Evolutionary conservation across 2,797 vertebrate genomes (phyloP), one percentile per base, ranked within the genome.

Genomic region (Meriones psammophilus): DNA sequence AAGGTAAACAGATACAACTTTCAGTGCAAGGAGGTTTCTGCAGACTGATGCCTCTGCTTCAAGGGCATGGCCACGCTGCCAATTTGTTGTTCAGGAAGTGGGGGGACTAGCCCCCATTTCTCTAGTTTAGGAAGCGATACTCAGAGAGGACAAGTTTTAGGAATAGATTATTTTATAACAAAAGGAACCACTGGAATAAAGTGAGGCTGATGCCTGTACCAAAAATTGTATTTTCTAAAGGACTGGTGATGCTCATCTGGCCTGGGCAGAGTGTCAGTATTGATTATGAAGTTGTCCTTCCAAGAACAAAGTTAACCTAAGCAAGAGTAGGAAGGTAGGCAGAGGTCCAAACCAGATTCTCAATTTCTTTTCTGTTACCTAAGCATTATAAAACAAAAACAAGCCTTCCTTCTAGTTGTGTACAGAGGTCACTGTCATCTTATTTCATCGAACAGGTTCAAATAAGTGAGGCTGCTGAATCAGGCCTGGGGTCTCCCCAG

Each of bases 11-110:
- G 56, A 69, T 10, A 56, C 3, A 66, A 84, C 50, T 81, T 91
- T 92, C 94, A 91, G 18, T 15, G 28, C 58, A 92, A 42, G 89
- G 96, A 94, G 78, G 88, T 50, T 89, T 87, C 93, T 97, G 88
- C 94, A 88, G 92, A 88, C 92, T 95, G 89, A 87, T 42, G 46
- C 24, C 62, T 68, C 17, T n/a, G 28, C 24, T 54, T 42, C 73
- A 50, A 0, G 4, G 77, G 76, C 69, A 22, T 36, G 58, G 92
- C 28, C 22, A 50, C 33, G 79, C 26, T 68, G 73, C 50, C 71
- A 74, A 20, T 77, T 79, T 73, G 83, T 89, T 7, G 50, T 6
- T 46, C 26, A 85, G 69, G 30, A 86, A 87, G 56, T 54, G 69
- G 56, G 14, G 15, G 14, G 17, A 58, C 56, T 58, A 15, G 17